Evolutionary conservation across 1,140 invertebrate species (phyloP).

Genomic region (Diachasma alloeum): DNA sequence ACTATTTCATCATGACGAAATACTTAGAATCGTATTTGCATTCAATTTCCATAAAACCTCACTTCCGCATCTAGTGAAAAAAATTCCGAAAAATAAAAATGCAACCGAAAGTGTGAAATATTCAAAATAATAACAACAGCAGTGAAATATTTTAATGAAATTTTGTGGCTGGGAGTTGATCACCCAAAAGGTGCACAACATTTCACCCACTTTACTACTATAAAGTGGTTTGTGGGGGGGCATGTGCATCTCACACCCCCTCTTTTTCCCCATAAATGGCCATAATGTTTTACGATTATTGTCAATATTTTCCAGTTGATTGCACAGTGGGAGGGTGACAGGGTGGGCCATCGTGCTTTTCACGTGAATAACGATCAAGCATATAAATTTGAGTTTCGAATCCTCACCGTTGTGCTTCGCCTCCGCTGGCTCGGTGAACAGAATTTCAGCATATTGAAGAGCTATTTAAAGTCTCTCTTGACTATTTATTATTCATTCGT

Average conservation of each 20-base stretch:
- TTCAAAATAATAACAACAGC: background rate
- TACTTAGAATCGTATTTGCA: too few relatives aligned
- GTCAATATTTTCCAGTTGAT: constrained; percentile 22
- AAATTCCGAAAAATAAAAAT: background rate
- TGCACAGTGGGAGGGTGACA: background rate
- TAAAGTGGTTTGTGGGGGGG: background rate
- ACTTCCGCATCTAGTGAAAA: too few relatives aligned
- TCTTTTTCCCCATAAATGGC: constrained; percentile 7
- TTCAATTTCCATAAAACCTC: too few relatives aligned
- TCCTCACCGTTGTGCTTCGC: constrained; percentile 66
- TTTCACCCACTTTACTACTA: background rate
- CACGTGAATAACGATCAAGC: constrained; percentile 4
- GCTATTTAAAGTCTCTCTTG: background rate
- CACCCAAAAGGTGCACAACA: background rate
- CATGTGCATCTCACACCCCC: background rate
- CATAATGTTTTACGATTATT: constrained; percentile 26
- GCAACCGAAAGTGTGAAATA: background rate
- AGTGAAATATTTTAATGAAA: constrained; percentile 7
- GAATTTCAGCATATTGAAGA: constrained; percentile 72
- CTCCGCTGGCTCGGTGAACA: constrained; percentile 71
- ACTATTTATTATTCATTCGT: background rate
- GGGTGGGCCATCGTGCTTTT: background rate
- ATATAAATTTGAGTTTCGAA: constrained; percentile 37
- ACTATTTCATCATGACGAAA: too few relatives aligned
- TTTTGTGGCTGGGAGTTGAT: constrained; percentile 6